Evolutionary conservation across 2,113 vertebrate species (phyloP).

Genomic region (Narcine bancroftii): DNA sequence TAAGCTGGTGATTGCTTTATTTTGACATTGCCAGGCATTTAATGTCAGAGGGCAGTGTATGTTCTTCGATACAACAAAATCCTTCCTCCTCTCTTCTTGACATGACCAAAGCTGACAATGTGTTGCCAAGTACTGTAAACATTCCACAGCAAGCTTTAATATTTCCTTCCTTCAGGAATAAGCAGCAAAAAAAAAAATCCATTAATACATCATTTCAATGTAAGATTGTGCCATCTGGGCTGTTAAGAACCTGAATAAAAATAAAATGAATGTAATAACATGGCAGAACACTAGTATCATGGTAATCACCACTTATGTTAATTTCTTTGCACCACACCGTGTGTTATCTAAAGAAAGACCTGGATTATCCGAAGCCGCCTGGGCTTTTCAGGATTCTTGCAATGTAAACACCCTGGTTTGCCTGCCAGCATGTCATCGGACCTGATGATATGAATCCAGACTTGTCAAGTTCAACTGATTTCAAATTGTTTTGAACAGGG

Average conservation of each 20-base stretch:
- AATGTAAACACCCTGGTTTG: background rate
- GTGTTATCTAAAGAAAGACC: no score
- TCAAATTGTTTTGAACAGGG: background rate
- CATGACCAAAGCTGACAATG: background rate
- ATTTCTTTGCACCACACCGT: background rate
- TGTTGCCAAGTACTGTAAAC: background rate
- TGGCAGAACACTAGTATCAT: background rate
- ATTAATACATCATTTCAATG: constrained; percentile 30
- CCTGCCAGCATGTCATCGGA: background rate
- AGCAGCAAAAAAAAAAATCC: background rate
- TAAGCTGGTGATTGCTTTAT: background rate
- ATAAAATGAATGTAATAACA: constrained; percentile 16
- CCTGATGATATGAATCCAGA: background rate
- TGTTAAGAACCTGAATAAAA: constrained; percentile 11
- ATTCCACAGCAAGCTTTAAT: background rate
- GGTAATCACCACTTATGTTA: background rate
- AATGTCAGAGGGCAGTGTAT: background rate
- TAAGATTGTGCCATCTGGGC: background rate
- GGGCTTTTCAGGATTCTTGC: background rate
- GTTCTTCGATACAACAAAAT: background rate
- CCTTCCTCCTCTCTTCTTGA: background rate
- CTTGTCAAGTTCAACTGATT: background rate
- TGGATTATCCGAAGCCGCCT: background rate
- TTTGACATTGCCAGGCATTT: no score
- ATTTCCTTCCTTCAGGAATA: background rate